Evolutionary conservation across 2,797 vertebrate species (phyloP), one percentile per base, ranked within the genome.

Genomic region (Sebastes diploproa): DNA sequence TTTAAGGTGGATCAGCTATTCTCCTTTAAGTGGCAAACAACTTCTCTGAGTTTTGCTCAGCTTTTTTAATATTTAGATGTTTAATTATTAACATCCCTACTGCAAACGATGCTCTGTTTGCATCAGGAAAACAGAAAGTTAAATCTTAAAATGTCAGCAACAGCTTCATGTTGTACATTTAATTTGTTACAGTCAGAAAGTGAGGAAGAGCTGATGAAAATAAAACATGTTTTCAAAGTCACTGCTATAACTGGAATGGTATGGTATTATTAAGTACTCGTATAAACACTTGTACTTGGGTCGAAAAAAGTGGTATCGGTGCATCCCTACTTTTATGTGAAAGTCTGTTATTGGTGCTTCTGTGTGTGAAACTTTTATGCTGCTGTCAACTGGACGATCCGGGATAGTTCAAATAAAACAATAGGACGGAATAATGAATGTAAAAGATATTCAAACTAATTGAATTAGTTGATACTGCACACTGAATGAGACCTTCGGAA

Each of bases 11-110:
- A 42, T 16, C 14, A 42, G 38, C 38, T 42, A 42, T 42, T 14
- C 14, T 42, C 14, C 38, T 42, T 42, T 42, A 42, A 42, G 38
- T 42, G 38, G 14, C 38, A 16, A 42, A 4, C 38, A 14, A 42
- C 38, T 42, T 16, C 38, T 42, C 38, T 42, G 13, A 42, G 13
- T 16, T 42, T 38, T 36, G 34, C 10, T 34, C 34, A 11, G 34
- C 34, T 4, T 36, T 36, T 38, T 38, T 38, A 38, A 38, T 38
- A 14, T 38, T 38, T 0, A 38, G 6, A 38, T 0, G 36, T 38
- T 38, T 38, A 38, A 38, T 38, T 62, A 25, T 12, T 23, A 25
- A 56, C 54, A 23, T 56, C 22, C 5, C 11, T 55, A 13, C n/a
- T 55, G n/a, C 22, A 56, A 25, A 25, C 22, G 13, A 25, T 13